Conservation (phyloP, 2,113 vertebrate species). For the Neogale vison region DNA sequence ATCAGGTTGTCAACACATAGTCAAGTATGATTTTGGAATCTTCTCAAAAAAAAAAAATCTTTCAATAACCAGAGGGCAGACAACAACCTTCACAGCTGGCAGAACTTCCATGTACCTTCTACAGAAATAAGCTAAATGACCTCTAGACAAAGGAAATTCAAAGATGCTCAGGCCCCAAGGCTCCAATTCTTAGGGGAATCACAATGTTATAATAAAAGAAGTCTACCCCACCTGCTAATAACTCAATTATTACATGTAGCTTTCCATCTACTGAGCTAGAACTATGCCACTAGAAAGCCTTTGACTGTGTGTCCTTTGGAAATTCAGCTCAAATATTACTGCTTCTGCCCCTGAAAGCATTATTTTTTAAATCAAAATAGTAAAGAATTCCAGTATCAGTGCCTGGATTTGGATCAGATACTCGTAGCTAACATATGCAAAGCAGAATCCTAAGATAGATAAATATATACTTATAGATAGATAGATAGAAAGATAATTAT, state of each 20-base stretch:
- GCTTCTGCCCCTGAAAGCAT: neutral
- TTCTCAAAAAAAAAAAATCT: neutral
- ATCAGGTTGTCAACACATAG: neutral
- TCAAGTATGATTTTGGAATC: constrained; percentile 4
- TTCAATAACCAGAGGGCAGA: neutral
- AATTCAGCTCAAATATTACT: neutral
- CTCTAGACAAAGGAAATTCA: neutral
- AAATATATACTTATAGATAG: neutral
- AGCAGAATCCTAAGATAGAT: neutral
- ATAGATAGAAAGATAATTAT: neutral
- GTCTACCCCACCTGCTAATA: neutral
- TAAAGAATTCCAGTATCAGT: neutral
- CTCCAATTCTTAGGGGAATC: neutral
- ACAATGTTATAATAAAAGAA: neutral
- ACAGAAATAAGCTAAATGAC: constrained; percentile 13
- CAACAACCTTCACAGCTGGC: neutral
- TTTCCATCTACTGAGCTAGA: neutral
- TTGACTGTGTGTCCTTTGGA: neutral
- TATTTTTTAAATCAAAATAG: neutral
- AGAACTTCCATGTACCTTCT: constrained; percentile 30
- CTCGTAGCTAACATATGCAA: neutral
- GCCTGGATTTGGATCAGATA: neutral
- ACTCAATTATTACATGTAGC: neutral
- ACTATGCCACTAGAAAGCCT: neutral
- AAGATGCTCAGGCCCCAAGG: neutral